Evolutionary conservation across 2,888 invertebrate species (phyloP), one percentile per base, ranked within the genome.

Genomic region (Synanthedon tipuliformis): DNA sequence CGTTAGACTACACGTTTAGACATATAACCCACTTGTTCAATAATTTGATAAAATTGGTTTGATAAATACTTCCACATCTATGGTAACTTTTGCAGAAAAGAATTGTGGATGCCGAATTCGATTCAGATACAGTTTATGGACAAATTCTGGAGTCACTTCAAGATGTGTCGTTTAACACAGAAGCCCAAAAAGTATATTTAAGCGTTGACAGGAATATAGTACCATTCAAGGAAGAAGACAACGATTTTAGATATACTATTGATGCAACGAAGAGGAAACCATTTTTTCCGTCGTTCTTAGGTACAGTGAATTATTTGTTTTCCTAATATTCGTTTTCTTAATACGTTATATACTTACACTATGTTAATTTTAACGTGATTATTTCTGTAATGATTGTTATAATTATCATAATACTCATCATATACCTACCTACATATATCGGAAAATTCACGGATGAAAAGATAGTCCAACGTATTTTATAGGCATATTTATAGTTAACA

Each of bases 211-310:
- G 73, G n/a, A 80, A 85, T 49, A 55, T 63, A 1, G 68, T 78
- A 3, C 64, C 77, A 2, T 65, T 84, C 52, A 73, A 79, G 27
- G 88, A 88, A n/a, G 72, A 66, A 12, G 86, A 88, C 57, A 75
- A 83, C 12, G 89, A 90, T 56, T 89, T 84, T 54, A 74, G 81
- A 59, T 90, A 89, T 57, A 74, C 83, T 13, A 83, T 88, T 59
- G 88, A 89, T 57, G 85, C 79, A 54, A 70, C 84, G 52, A 78
- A 83, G 1, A 81, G 76, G 60, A 85, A 78, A 53, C 80, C 83
- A 3, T 88, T 82, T 58, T 89, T 79, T 61, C 89, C 90, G 5
- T 78, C 88, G 3, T 75, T 82, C 18, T 62, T 89, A 52, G 75
- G 89, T 89, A 45, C 45, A 45, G 45, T 45, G 4, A 7, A 27